Base-by-base conservation (phyloP, 2,888 invertebrate species). In the Copidosoma aretas region DNA sequence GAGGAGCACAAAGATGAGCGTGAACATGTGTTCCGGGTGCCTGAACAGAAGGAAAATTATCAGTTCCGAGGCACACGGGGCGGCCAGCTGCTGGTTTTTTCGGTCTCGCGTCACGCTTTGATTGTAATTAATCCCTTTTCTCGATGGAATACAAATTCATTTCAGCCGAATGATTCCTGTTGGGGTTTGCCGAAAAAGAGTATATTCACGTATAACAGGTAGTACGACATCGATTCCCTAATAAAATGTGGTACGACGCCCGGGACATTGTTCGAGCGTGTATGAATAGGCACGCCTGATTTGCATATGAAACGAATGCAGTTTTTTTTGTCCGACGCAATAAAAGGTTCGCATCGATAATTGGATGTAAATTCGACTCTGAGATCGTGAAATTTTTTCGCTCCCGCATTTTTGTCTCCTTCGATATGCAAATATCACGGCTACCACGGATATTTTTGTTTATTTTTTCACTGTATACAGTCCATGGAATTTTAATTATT, bases 231-330 rank as follows among this genome's bases (percentile, higher is more conserved):
- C 41, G 41, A 41, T 46, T 8, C 43, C 14, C 12, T 15, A 46
- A 12, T n/a, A n/a, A n/a, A n/a, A n/a, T n/a, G 12, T 17, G 43
- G 17, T 32, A 46, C 14, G 43, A 8, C 12, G 3, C 19, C 41
- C 39, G n/a, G 12, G 10, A 8, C 43, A 3, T 17, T 14, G 17
- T 46, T 46, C 17, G 43, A 4, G 14, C 12, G 43, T 17, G 51
- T 46, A 25, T 46, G 22, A 14, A 15, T 43, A 21, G 1, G 15
- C 8, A 10, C 41, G 0, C 0, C 56, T 19, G 32, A 63, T 57
- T 63, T 49, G 49, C 39, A 62, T 62, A 19, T 19, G 49, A 63
- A 63, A 19, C 22, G 49, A 24, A 17, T 32, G 63, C 56, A 49
- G 4, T 15, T 19, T 21, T 56, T 17, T 41, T n/a, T 25, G 2